phyloP scores from a whole-genome alignment of 2,113 vertebrate genomes.

The Cynopterus brachyotis region DNA sequence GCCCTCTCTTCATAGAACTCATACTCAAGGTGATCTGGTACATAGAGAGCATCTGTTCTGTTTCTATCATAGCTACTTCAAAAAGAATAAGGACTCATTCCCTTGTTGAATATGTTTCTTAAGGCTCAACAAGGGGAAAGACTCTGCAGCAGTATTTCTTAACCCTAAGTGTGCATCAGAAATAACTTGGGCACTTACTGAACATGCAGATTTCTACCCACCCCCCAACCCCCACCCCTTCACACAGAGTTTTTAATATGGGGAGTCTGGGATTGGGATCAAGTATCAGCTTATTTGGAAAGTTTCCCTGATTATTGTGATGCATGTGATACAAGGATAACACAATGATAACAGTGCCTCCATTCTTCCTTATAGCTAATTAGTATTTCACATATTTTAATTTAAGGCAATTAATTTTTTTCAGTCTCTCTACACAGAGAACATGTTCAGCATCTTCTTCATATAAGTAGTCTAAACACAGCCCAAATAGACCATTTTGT shows the following conservation, averaged over 20 bases:
- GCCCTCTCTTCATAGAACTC: background rate
- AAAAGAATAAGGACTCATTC: background rate
- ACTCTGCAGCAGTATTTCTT: background rate
- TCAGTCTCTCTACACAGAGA: background rate
- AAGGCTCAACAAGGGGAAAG: background rate
- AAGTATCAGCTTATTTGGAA: background rate
- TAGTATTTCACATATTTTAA: constrained; percentile 20
- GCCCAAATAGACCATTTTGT: background rate
- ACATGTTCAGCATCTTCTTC: constrained; percentile 38
- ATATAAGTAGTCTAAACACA: background rate
- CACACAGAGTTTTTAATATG: background rate
- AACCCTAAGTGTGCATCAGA: background rate
- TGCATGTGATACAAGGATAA: background rate
- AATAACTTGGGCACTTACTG: background rate
- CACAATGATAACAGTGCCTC: background rate
- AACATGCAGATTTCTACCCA: background rate
- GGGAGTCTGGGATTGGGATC: background rate
- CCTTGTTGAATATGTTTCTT: constrained; percentile 10
- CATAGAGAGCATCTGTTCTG: background rate
- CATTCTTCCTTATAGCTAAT: background rate
- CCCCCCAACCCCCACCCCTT: no score
- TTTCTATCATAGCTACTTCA: background rate
- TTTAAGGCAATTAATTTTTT: constrained; percentile 25
- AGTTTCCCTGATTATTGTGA: background rate
- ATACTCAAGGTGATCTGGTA: background rate